These are phyloP conservation scores for Bombyx mandarina DNA, from an alignment of 1,140 invertebrate genomes.

Conservation along the genomic window DNA sequence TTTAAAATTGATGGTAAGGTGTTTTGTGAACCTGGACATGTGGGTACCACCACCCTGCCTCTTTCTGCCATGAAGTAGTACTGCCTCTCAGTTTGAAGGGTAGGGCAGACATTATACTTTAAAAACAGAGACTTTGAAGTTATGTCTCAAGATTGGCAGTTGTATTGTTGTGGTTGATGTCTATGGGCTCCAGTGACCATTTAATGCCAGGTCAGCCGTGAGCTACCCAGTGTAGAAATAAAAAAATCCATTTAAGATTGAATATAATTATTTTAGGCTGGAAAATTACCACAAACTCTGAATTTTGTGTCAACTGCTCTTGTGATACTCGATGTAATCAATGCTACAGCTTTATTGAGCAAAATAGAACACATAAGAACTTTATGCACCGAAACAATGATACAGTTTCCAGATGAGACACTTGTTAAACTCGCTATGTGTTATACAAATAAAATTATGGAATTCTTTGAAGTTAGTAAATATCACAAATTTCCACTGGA, in stretches of 20 bases:
- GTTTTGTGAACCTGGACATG: no score
- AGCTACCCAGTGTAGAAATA: no score
- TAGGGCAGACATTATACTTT: no score
- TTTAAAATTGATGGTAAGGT: no score
- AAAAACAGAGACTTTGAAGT: no score
- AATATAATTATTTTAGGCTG: conserved; percentile 21
- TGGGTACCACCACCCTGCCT: no score
- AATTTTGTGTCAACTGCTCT: conserved; percentile 33
- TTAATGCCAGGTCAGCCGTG: no score
- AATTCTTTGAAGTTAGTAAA: conserved; percentile 12
- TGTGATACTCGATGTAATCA: conserved; percentile 32
- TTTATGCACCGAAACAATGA: conserved; percentile 34
- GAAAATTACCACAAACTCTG: conserved; percentile 13
- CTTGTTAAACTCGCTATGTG: conserved; percentile 19
- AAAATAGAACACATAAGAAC: conserved; percentile 28
- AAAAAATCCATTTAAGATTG: not conserved
- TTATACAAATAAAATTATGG: conserved; percentile 26
- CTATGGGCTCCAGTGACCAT: no score
- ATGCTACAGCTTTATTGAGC: conserved; percentile 24
- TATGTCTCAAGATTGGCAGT: no score
- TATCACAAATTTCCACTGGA: conserved; percentile 23
- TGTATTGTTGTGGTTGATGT: no score
- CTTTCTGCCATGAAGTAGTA: no score
- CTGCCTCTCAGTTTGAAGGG: no score
- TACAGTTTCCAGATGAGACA: conserved; percentile 37